phyloP scores from a whole-genome alignment of 2,113 vertebrate genomes.

The Phalacrocorax pelagicus region DNA sequence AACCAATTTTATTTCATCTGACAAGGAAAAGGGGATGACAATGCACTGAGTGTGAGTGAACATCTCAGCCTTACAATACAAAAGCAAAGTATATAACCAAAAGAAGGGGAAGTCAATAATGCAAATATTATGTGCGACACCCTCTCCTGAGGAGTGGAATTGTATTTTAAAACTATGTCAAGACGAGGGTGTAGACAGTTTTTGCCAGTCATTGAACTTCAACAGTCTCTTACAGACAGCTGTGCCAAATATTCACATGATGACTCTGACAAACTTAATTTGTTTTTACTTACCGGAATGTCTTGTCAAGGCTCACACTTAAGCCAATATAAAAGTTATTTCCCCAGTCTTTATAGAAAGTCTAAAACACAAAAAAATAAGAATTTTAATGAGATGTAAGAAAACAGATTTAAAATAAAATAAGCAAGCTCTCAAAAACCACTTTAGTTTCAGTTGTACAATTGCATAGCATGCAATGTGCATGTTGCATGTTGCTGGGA shows the following conservation, averaged over 20 bases:
- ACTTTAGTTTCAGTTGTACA: background rate
- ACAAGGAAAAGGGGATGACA: background rate
- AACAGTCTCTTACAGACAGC: background rate
- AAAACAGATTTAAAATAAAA: background rate
- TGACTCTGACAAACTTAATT: background rate
- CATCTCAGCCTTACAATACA: background rate
- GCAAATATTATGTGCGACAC: background rate
- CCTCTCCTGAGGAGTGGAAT: background rate
- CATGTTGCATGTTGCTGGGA: background rate
- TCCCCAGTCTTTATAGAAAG: conserved; percentile 58
- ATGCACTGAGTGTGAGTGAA: background rate
- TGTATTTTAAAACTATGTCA: background rate
- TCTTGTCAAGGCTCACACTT: conserved; percentile 86
- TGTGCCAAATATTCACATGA: background rate
- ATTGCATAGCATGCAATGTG: background rate
- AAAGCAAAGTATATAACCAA: background rate
- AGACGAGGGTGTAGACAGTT: background rate
- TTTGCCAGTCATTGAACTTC: background rate
- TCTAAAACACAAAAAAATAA: conserved; percentile 61
- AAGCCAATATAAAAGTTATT: conserved; percentile 87
- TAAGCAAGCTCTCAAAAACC: background rate
- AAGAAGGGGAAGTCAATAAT: background rate
- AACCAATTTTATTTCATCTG: background rate
- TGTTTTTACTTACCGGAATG: conserved; percentile 83
- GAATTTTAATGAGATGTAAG: background rate